phyloP scores from a whole-genome alignment of 2,797 vertebrate genomes.

The Alosa sapidissima region DNA sequence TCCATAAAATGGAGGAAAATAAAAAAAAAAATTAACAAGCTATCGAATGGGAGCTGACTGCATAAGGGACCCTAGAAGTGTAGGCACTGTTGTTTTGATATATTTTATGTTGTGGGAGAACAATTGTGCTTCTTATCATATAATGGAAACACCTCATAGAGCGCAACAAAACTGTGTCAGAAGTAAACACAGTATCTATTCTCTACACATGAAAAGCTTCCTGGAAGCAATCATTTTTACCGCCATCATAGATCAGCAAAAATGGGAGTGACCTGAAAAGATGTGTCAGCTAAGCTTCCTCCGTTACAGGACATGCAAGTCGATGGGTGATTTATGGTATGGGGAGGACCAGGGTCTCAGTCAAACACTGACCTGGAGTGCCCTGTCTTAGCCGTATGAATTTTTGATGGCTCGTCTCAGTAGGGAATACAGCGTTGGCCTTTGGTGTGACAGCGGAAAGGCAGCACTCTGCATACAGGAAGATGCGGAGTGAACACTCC shows the following conservation, averaged over 20 bases:
- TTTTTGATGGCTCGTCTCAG: constrained; percentile 53
- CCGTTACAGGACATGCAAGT: constrained; percentile 47
- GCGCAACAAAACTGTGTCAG: neutral
- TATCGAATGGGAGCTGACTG: neutral
- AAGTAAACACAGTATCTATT: neutral
- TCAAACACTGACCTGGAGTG: constrained; percentile 55
- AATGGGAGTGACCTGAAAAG: constrained; percentile 41
- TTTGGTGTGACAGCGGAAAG: constrained; percentile 45
- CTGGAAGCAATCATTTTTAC: neutral
- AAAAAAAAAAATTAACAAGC: constrained; percentile 11
- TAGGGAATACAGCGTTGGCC: constrained; percentile 44
- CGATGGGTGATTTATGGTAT: constrained; percentile 57
- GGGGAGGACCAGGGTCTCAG: constrained; percentile 52
- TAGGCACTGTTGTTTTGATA: neutral
- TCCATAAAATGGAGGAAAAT: neutral
- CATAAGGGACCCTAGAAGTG: neutral
- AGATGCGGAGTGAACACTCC: constrained; percentile 26
- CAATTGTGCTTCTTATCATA: constrained; percentile 3
- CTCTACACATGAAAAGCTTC: neutral
- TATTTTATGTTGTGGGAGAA: constrained; percentile 11
- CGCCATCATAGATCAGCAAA: constrained; percentile 31
- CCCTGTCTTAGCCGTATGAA: constrained; percentile 48
- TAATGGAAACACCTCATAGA: neutral
- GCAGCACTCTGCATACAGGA: constrained; percentile 45
- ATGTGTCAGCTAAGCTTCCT: constrained; percentile 29